Conservation (phyloP, 1,140 invertebrate genomes). For the Trichonephila inaurata region DNA sequence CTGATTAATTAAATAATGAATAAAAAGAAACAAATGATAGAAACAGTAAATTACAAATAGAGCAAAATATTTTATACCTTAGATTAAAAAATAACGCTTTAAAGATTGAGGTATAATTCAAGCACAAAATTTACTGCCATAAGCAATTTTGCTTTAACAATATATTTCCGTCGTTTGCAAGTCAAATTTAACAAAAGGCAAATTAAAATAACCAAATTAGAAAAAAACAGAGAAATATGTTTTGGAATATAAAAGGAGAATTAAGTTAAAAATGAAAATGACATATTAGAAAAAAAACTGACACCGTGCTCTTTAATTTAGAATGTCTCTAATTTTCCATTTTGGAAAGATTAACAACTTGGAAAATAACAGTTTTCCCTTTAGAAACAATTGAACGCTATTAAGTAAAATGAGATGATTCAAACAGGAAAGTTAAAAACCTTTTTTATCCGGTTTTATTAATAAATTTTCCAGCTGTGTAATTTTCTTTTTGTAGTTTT, state of each 20-base stretch:
- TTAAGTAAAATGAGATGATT: background rate
- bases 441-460: background rate
- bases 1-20: too few relatives aligned
- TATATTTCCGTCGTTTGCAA: background rate
- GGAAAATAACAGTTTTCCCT: background rate
- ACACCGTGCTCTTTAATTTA: background rate
- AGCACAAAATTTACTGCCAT: background rate
- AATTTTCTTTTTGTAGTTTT: too few relatives aligned
- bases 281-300: background rate
- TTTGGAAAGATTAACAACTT: background rate
- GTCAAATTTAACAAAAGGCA: background rate
- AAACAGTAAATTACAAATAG: too few relatives aligned
- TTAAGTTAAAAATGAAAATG: background rate
- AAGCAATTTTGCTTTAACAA: background rate
- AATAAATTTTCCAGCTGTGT: too few relatives aligned
- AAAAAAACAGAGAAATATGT: background rate
- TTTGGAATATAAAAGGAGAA: background rate
- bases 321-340: background rate
- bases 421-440: background rate
- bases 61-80: too few relatives aligned
- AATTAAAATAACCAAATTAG: background rate
- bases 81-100: too few relatives aligned
- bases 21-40: too few relatives aligned
- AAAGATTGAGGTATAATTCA: too few relatives aligned
- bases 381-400: background rate